A percentile compares a stretch with the other conserved stretches of the same genome.
phyloP scores from a whole-genome alignment of 2,113 vertebrate species.

The Scolopax mira region DNA sequence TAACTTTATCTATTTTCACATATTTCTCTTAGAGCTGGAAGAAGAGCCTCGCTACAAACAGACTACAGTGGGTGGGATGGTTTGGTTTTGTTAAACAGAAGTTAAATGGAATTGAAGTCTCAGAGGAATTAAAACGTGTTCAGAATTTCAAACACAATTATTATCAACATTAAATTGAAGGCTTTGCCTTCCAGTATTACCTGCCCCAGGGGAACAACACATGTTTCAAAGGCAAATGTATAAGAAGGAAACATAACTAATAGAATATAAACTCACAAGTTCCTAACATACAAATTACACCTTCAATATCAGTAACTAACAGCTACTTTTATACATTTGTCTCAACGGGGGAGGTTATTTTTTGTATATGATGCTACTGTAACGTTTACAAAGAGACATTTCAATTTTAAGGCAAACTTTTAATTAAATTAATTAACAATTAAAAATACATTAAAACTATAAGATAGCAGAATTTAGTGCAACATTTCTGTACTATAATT shows the following conservation, averaged over 20 bases:
- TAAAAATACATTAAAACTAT: not conserved
- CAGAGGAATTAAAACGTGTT: not conserved
- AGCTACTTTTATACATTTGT: not conserved
- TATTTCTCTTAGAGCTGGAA: not conserved
- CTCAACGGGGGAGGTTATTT: not conserved
- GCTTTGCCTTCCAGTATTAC: not conserved
- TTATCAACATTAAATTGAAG: not conserved
- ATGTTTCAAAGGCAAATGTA: not conserved
- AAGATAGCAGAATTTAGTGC: not conserved
- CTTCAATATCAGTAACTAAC: not conserved
- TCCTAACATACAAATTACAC: not conserved
- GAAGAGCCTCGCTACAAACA: not conserved
- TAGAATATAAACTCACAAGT: not conserved
- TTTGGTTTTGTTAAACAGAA: not conserved
- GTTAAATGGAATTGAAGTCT: not conserved
- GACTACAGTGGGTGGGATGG: not conserved
- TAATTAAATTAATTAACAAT: not conserved
- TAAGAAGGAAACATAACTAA: not conserved
- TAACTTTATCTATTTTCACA: not conserved
- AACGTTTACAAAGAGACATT: not conserved
- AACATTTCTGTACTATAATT: not conserved
- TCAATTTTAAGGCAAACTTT: not conserved
- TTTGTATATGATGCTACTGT: not conserved
- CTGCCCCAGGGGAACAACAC: not conserved
- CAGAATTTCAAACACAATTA: not conserved